Percentiles rank a stretch among this genome's conserved stretches.
Conservation (phyloP, 2,888 invertebrate genomes). For the Seladonia tumulorum region DNA sequence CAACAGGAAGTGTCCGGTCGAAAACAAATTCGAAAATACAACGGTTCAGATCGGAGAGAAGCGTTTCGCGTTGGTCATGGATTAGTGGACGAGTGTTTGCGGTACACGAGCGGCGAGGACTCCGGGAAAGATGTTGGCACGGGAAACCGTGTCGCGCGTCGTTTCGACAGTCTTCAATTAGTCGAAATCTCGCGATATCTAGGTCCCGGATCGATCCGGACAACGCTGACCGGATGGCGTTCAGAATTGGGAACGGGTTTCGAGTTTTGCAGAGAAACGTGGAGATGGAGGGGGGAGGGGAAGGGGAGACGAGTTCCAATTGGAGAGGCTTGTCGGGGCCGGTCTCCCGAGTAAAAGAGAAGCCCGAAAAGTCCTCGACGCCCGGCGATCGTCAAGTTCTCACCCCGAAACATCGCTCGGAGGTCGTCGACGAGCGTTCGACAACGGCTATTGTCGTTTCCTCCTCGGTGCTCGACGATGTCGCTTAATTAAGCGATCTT, state of each 20-base stretch:
- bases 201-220: not conserved
- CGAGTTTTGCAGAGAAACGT: not conserved
- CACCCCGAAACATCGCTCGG: slow-evolving; percentile 30
- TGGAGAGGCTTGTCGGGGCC: slow-evolving; percentile 7
- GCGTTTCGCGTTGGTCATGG: not conserved
- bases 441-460: slow-evolving; percentile 26
- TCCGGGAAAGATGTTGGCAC: slow-evolving; percentile 17
- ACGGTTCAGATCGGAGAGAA: not conserved
- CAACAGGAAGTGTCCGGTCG: not conserved
- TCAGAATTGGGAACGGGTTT: not conserved
- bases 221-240: not conserved
- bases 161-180: slow-evolving; percentile 3
- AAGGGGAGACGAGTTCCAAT: not conserved
- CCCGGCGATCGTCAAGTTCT: slow-evolving; percentile 11
- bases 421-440: slow-evolving; percentile 18
- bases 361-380: slow-evolving; percentile 21
- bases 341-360: not conserved
- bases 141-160: not conserved
- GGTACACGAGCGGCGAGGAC: not conserved
- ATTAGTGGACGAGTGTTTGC: not conserved
- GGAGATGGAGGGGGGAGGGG: too few relatives aligned
- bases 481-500: slow-evolving; percentile 42
- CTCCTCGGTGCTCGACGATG: slow-evolving; percentile 18
- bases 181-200: not conserved
- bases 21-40: not conserved